Conservation (phyloP, 2,888 invertebrate species). For the Hyalella azteca region DNA sequence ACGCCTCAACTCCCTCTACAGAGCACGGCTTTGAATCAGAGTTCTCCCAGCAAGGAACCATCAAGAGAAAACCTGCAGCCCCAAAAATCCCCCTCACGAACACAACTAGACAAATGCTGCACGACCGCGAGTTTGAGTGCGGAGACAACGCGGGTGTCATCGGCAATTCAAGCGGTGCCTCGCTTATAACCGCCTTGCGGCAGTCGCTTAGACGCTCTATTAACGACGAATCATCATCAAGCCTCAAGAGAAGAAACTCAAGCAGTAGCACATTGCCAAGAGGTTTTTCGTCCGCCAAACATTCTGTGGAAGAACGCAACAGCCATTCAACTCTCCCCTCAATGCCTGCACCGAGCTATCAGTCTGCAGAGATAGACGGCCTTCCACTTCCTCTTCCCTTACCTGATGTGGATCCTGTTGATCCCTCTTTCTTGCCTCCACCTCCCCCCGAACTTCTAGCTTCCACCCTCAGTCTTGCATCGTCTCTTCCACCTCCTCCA, state of each 20-base stretch:
- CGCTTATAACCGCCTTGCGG: slow-evolving; percentile 38
- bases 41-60: slow-evolving; percentile 72
- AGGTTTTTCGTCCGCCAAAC: slow-evolving; percentile 1
- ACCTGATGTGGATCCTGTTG: slow-evolving; percentile 63
- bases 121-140: slow-evolving; percentile 69
- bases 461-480: slow-evolving; percentile 40
- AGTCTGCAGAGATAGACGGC: slow-evolving; percentile 50
- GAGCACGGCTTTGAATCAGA: slow-evolving; percentile 67
- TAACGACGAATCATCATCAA: slow-evolving; percentile 43
- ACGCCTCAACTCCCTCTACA: slow-evolving; percentile 51
- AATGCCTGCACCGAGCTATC: slow-evolving; percentile 37
- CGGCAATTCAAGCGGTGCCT: neutral
- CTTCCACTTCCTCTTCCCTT: slow-evolving; percentile 65
- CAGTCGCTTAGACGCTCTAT: slow-evolving; percentile 54
- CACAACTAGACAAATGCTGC: slow-evolving; percentile 87
- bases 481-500: slow-evolving; percentile 43
- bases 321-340: slow-evolving; percentile 25
- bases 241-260: slow-evolving; percentile 27
- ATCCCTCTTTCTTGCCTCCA: slow-evolving; percentile 42
- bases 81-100: slow-evolving; percentile 89
- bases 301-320: neutral
- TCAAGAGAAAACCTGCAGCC: slow-evolving; percentile 80
- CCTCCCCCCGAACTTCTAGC: slow-evolving; percentile 58
- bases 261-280: slow-evolving; percentile 14
- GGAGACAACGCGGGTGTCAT: neutral